These are phyloP conservation scores for Cepaea nemoralis DNA, from an alignment of 1,140 invertebrate species.

Conservation along the genomic window DNA sequence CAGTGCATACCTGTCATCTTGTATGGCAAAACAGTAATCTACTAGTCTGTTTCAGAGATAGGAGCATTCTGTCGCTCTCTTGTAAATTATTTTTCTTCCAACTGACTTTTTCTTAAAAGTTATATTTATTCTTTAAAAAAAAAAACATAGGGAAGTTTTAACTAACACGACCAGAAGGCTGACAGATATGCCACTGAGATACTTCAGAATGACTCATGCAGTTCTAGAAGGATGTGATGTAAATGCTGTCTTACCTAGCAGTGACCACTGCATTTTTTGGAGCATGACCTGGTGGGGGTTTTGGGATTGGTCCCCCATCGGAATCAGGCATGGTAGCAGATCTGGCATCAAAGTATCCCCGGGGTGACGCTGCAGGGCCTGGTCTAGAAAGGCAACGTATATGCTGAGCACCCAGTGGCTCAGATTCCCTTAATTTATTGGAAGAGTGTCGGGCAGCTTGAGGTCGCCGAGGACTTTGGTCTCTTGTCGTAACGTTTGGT, in stretches of 20 bases:
- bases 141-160: no score
- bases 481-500: conserved; percentile 26
- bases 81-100: no score
- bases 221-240: background rate
- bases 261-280: conserved; percentile 55
- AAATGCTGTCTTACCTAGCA: conserved; percentile 51
- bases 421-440: background rate
- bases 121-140: no score
- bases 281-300: conserved; percentile 55
- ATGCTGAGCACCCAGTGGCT: conserved; percentile 16
- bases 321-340: conserved; percentile 16
- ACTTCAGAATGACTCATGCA: no score
- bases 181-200: no score
- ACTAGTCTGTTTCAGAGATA: no score
- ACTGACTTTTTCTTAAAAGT: no score
- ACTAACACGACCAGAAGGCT: no score
- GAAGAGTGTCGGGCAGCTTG: conserved; percentile 10
- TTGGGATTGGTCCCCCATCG: conserved; percentile 43
- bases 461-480: conserved; percentile 28
- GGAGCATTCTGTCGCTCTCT: no score
- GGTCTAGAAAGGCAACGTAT: conserved; percentile 34
- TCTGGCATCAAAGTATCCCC: conserved; percentile 16
- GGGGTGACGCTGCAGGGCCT: conserved; percentile 8
- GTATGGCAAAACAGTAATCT: no score
- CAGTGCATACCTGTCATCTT: no score